phyloP scores from a whole-genome alignment of 2,797 vertebrate species.

The Xyrichtys novacula region DNA sequence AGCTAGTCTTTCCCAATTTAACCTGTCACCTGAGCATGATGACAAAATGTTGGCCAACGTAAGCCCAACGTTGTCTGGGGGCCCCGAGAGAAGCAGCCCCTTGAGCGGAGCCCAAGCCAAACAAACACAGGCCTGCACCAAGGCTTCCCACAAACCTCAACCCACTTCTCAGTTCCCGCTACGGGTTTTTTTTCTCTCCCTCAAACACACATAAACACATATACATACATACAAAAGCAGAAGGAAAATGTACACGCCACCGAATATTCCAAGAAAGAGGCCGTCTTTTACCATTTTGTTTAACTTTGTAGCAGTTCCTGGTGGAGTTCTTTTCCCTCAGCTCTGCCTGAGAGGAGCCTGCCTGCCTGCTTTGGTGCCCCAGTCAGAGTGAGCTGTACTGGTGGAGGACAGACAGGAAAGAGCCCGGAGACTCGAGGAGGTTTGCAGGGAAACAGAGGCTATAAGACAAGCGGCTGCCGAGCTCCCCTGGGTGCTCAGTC shows the following conservation, averaged over 20 bases:
- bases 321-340: constrained; percentile 70
- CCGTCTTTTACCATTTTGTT: constrained; percentile 77
- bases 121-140: constrained; percentile 83
- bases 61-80: constrained; percentile 68
- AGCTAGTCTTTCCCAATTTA: constrained; percentile 66
- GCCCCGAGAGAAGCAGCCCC: constrained; percentile 68
- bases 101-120: constrained; percentile 83
- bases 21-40: constrained; percentile 88
- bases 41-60: constrained; percentile 78
- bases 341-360: constrained; percentile 73
- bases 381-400: constrained; percentile 75
- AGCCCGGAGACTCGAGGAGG: constrained; percentile 71
- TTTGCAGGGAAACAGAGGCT: constrained; percentile 70
- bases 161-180: constrained; percentile 82
- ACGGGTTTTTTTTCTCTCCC: constrained; percentile 60
- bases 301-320: constrained; percentile 70
- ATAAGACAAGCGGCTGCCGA: constrained; percentile 68
- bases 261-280: constrained; percentile 72
- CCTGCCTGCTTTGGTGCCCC: constrained; percentile 55
- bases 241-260: constrained; percentile 66
- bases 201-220: constrained; percentile 73
- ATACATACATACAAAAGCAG: constrained; percentile 60
- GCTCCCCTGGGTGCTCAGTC: constrained; percentile 73
- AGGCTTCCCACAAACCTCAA: constrained; percentile 86
- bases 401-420: constrained; percentile 71